Evolutionary conservation across 2,888 invertebrate genomes (phyloP), one percentile per base, ranked within the genome.

Genomic region (Dione vanillae): DNA sequence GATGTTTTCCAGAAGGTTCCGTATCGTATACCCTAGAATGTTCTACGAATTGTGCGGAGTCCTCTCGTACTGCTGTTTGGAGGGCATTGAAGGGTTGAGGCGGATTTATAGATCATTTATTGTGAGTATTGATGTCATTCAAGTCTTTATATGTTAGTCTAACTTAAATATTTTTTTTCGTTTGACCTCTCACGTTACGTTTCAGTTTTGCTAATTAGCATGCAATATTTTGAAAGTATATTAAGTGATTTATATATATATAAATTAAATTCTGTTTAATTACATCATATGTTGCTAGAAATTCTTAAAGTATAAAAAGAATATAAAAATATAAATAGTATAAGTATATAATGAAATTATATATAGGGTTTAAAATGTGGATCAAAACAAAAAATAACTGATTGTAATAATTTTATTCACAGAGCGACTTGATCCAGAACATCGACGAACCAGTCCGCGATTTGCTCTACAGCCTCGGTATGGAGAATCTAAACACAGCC

Each of bases 1-100:
- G 0, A 45, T 73, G 68, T 82, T 82, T 70, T 78, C 80, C 0
- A 74, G 82, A 0, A 80, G 86, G 0, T 89, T 88, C 82, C 89
- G 87, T 74, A 71, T 78, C 2, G 77, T 85, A 12, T 82, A 87
- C 74, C 67, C 81, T 1, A 77, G 85, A 0, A 77, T 89, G 16
- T 89, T 82, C 78, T 79, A 76, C 1, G 90, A 91, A 59, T 65
- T 88, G 41, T 88, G 89, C 75, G 76, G 85, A 0, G 77, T 89
- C 2, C 71, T 90, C 11, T 74, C 79, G 0, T 76, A 81, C 69
- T 82, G 83, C 70, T 85, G 87, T 73, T 69, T 71, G 0, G 78
- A 85, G 1, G 85, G 85, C 0, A 71, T 79, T 1, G 78, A 80
- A 0, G 88, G 85, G 0, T 71, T 90, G 11, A 78, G 81, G 1